Percentiles rank a stretch among this genome's conserved stretches.
phyloP scores from a whole-genome alignment of 2,797 vertebrate genomes.

The Gouania willdenowi region DNA sequence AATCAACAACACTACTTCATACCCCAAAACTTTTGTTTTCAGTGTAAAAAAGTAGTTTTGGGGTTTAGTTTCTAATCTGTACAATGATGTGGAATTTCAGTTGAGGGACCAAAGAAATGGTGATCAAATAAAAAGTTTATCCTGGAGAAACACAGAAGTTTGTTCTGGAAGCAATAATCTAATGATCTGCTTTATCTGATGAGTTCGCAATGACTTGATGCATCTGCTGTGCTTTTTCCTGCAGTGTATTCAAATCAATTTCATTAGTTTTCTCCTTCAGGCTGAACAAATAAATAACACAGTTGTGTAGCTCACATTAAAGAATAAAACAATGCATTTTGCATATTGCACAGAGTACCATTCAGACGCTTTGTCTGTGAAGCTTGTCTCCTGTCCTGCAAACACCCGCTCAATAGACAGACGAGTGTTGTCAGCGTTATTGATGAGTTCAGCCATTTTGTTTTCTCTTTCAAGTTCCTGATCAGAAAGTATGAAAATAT shows the following conservation, averaged over 20 bases:
- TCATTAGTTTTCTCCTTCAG: slow-evolving; percentile 35
- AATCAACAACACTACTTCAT: no score
- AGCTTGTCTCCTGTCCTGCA: slow-evolving; percentile 71
- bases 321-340: slow-evolving; percentile 25
- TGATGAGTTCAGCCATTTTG: slow-evolving; percentile 73
- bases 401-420: slow-evolving; percentile 48
- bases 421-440: slow-evolving; percentile 52
- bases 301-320: slow-evolving; percentile 36
- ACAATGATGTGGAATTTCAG: no score
- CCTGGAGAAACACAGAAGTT: no score
- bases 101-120: no score
- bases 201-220: no score
- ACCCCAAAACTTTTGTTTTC: no score
- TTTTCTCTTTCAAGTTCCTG: slow-evolving; percentile 70
- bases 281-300: slow-evolving; percentile 45
- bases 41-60: no score
- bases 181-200: no score
- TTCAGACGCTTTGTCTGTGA: slow-evolving; percentile 45
- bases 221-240: slow-evolving; percentile 27
- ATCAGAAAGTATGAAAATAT: slow-evolving; percentile 70
- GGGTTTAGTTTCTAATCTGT: no score
- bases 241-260: slow-evolving; percentile 42
- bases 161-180: no score
- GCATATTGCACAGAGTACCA: neutral
- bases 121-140: no score